phyloP scores from a whole-genome alignment of 30 jellyfish, hydroid and myxozoan genomes.

The Cassiopea xamachana region DNA sequence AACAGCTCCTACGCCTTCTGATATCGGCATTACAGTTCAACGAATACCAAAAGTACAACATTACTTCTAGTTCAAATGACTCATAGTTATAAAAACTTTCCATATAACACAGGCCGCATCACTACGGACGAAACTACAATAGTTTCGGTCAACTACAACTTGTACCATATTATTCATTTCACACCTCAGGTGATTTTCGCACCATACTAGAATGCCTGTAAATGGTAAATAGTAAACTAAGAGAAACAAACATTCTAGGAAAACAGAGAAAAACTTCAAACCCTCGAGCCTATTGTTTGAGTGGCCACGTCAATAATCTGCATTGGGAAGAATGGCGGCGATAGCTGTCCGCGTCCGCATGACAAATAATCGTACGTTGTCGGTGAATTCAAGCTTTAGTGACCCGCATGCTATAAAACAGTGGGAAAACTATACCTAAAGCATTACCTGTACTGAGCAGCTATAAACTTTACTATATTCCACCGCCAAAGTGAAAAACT shows the following conservation, averaged over 20 bases:
- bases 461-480: not conserved
- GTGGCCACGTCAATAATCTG: constrained; percentile 26
- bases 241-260: not conserved
- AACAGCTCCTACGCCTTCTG: no score
- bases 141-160: not conserved
- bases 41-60: no score
- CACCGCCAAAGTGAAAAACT: not conserved
- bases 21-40: no score
- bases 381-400: not conserved
- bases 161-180: not conserved
- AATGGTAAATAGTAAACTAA: no score
- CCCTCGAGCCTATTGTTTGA: not conserved
- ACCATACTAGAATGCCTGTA: no score
- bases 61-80: no score
- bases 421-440: not conserved
- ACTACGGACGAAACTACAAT: no score
- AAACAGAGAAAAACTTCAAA: not conserved
- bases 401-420: not conserved
- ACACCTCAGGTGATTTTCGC: not conserved
- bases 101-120: no score
- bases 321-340: constrained; percentile 8
- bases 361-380: not conserved
- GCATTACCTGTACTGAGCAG: not conserved
- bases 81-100: no score
- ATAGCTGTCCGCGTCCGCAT: not conserved